Conservation (phyloP, 2,797 vertebrate genomes). For the Coendou prehensilis region DNA sequence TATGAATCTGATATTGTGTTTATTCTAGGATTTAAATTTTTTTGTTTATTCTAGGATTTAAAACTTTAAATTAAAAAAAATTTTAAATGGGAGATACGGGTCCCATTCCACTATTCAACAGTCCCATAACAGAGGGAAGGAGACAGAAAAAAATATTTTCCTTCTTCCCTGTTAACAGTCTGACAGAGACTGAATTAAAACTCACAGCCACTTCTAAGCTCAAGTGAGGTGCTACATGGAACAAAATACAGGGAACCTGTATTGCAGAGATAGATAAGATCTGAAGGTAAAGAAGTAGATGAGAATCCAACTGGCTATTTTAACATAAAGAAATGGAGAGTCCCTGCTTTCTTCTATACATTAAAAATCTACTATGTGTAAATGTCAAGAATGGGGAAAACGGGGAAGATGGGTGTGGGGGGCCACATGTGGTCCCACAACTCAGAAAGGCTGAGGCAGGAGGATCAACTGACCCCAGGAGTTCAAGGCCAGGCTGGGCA, state of each 20-base stretch:
- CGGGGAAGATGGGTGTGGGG: background rate
- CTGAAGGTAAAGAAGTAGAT: conserved; percentile 20
- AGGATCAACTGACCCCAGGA: background rate
- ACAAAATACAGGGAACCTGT: conserved; percentile 17
- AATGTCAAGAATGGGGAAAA: conserved; percentile 1
- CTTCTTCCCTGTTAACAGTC: background rate
- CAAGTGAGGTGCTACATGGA: background rate
- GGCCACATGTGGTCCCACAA: background rate
- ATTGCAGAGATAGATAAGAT: background rate
- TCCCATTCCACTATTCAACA: conserved; percentile 23
- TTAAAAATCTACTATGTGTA: conserved; percentile 55
- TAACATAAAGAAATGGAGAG: background rate
- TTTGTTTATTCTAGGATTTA: background rate
- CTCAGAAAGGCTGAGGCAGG: background rate
- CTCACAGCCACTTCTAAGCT: conserved; percentile 20
- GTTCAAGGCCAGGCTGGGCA: background rate
- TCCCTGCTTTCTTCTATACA: conserved; percentile 42
- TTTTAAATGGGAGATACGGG: too few species aligned
- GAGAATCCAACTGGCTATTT: background rate
- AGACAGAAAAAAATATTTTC: background rate
- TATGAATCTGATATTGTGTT: conserved; percentile 17
- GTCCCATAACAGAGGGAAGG: conserved; percentile 19
- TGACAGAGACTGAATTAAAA: conserved; percentile 55
- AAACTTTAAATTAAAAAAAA: too few species aligned
- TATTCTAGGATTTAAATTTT: conserved; percentile 55